A percentile compares a stretch with the other conserved stretches of the same genome.
phyloP scores from a whole-genome alignment of 1,140 invertebrate genomes.

The Anoplolepis gracilipes region DNA sequence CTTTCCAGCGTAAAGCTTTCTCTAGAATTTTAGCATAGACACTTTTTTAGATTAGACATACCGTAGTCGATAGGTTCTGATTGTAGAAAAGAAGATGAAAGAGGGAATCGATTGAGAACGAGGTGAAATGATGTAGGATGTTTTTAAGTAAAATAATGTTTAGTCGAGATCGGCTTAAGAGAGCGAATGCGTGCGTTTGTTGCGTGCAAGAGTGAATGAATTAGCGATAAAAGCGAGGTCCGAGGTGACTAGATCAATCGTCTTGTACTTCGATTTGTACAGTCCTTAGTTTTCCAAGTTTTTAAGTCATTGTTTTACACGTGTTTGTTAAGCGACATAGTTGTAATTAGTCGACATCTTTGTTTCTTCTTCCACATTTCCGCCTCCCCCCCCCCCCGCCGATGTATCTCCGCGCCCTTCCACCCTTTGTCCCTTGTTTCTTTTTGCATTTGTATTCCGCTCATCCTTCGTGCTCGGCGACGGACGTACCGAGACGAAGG shows the following conservation, averaged over 20 bases:
- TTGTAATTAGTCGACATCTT: conserved; percentile 67
- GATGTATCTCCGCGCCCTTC: conserved; percentile 25
- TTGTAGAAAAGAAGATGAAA: conserved; percentile 64
- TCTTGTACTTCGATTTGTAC: conserved; percentile 81
- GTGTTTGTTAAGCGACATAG: conserved; percentile 80
- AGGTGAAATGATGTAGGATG: conserved; percentile 78
- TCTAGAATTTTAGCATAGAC: conserved; percentile 79
- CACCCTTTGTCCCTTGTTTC: conserved; percentile 44
- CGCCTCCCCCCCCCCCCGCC: conserved; percentile 52
- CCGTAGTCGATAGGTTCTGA: conserved; percentile 68
- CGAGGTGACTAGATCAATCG: conserved; percentile 76
- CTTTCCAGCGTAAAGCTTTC: conserved; percentile 81
- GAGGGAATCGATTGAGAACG: conserved; percentile 38
- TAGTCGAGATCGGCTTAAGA: conserved; percentile 82
- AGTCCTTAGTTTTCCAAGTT: conserved; percentile 82
- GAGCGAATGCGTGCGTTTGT: conserved; percentile 62
- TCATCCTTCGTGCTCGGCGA: conserved; percentile 55
- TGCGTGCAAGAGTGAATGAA: conserved; percentile 32
- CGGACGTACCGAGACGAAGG: conserved; percentile 8
- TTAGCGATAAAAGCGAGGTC: conserved; percentile 58
- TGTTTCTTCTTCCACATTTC: conserved; percentile 44
- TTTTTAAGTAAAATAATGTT: conserved; percentile 82
- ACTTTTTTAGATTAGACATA: conserved; percentile 77
- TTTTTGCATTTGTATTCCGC: conserved; percentile 67
- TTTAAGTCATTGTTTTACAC: conserved; percentile 84